Percentiles rank a stretch among this genome's conserved stretches.
Evolutionary conservation across 2,113 vertebrate species (phyloP).

Genomic region (Rhipidura dahli): DNA sequence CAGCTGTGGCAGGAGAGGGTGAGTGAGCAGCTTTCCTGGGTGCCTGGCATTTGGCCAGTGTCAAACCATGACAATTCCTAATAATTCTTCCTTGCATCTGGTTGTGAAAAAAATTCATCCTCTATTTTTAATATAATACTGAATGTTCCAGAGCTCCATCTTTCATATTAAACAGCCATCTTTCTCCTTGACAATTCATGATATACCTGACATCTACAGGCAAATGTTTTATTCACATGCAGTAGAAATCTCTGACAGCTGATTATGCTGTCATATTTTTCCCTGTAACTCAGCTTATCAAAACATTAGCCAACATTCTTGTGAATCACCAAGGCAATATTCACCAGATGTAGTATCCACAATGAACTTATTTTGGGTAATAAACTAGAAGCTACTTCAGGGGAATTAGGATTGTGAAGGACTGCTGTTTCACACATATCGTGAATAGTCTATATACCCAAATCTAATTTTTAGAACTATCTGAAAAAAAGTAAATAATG

Average conservation of each 20-base stretch:
- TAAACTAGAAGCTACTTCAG: neutral
- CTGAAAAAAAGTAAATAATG: neutral
- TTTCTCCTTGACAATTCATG: neutral
- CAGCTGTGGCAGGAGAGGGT: neutral
- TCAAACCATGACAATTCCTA: neutral
- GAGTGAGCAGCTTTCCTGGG: accelerated
- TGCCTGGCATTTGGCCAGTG: neutral
- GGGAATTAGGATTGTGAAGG: neutral
- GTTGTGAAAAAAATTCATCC: neutral
- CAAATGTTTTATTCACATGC: neutral
- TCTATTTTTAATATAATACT: neutral
- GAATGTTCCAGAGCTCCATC: neutral
- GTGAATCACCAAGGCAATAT: neutral
- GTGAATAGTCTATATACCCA: neutral
- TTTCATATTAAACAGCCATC: neutral
- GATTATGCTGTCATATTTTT: conserved; percentile 7
- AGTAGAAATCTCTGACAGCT: conserved; percentile 16
- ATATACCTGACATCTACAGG: neutral
- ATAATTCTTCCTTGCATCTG: neutral
- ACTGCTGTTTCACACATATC: neutral
- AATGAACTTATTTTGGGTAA: neutral
- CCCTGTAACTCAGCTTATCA: neutral
- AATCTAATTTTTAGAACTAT: neutral
- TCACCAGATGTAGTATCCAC: neutral
- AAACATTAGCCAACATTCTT: neutral